These are phyloP conservation scores for Dermatemys mawii DNA, from an alignment of 2,113 vertebrate genomes.

Conservation along the genomic window DNA sequence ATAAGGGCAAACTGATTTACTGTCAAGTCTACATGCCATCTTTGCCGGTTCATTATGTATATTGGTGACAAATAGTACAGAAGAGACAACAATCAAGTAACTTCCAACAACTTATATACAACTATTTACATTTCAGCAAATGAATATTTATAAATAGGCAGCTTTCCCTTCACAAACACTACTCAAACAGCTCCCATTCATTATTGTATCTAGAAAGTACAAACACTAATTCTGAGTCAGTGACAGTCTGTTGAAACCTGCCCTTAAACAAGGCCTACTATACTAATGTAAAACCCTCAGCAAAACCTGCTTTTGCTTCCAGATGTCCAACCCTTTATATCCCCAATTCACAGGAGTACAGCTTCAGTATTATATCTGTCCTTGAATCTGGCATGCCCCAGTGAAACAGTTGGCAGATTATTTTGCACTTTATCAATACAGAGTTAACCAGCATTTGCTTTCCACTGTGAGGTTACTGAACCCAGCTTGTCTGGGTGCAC, in stretches of 20 bases:
- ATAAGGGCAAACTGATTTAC: conserved; percentile 63
- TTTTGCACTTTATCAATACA: conserved; percentile 76
- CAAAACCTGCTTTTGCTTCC: conserved; percentile 26
- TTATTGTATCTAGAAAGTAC: conserved; percentile 36
- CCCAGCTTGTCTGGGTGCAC: conserved; percentile 79
- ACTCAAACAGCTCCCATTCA: conserved; percentile 57
- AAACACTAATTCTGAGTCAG: conserved; percentile 46
- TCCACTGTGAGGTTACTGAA: conserved; percentile 77
- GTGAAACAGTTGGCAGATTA: conserved; percentile 74
- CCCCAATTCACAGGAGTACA: conserved; percentile 22
- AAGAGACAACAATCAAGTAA: conserved; percentile 77
- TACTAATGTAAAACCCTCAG: neutral
- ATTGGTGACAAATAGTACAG: conserved; percentile 74
- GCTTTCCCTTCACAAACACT: conserved; percentile 68
- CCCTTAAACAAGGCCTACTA: conserved; percentile 18
- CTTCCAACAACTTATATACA: conserved; percentile 76
- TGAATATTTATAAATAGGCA: conserved; percentile 81
- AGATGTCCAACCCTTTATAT: conserved; percentile 20
- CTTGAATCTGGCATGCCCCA: conserved; percentile 68
- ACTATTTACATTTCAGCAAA: conserved; percentile 79
- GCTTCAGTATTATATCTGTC: conserved; percentile 37
- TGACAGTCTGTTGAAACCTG: neutral
- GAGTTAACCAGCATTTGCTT: conserved; percentile 79
- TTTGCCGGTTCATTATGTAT: conserved; percentile 74
- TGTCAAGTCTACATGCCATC: conserved; percentile 66